These are phyloP conservation scores for Sylvilagus floridanus DNA, from an alignment of 2,797 vertebrate species.

Conservation along the genomic window DNA sequence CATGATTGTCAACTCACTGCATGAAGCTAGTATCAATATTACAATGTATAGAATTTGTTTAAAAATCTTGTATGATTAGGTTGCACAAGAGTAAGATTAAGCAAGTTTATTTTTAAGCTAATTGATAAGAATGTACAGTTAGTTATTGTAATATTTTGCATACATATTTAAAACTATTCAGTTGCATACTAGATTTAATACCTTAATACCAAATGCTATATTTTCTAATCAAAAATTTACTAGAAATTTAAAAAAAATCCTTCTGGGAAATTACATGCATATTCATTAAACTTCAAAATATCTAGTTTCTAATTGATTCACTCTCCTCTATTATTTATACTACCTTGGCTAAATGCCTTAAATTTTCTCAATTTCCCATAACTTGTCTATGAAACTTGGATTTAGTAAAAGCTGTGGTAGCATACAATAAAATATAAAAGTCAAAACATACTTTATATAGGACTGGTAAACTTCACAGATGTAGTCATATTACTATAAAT, in stretches of 20 bases:
- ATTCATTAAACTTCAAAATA: neutral
- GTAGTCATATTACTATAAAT: neutral
- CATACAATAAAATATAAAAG: neutral
- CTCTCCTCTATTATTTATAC: neutral
- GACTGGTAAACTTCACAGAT: neutral
- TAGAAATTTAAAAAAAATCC: neutral
- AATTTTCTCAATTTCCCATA: neutral
- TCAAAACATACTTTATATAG: neutral
- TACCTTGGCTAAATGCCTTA: neutral
- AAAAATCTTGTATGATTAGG: neutral
- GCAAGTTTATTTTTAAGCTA: neutral
- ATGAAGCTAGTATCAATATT: neutral
- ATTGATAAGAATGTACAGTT: neutral
- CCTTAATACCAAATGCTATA: neutral
- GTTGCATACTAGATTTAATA: neutral
- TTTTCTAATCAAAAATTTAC: neutral
- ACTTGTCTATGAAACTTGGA: neutral
- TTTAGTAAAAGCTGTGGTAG: neutral
- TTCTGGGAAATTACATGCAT: neutral
- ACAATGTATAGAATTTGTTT: neutral
- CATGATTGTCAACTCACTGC: neutral
- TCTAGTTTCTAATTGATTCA: neutral
- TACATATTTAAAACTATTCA: neutral
- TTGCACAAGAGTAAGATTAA: neutral
- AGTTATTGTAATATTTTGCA: neutral